Evolutionary conservation across 2,113 vertebrate species (phyloP).

Genomic region (Abramis brama): DNA sequence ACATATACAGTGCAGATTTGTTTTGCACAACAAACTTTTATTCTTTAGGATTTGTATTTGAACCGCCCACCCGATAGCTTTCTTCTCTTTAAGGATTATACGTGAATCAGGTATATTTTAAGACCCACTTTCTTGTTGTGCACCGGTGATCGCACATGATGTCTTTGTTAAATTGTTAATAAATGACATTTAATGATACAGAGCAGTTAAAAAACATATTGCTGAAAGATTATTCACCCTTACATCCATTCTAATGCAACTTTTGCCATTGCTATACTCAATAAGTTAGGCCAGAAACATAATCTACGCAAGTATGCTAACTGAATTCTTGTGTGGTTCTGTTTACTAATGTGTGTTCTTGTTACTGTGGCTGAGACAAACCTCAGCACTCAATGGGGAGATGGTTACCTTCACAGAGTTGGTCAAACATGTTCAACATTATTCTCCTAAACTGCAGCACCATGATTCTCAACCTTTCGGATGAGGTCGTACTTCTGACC

Average conservation of each 20-base stretch:
- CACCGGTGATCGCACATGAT: neutral
- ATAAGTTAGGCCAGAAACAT: neutral
- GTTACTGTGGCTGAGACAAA: neutral
- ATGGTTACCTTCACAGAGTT: neutral
- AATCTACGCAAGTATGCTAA: neutral
- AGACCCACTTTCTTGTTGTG: neutral
- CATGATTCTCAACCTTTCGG: no score
- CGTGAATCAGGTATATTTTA: neutral
- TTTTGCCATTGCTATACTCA: neutral
- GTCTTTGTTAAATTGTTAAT: neutral
- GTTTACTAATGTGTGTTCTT: neutral
- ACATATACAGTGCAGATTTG: slow-evolving; percentile 2
- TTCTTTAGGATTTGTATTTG: neutral
- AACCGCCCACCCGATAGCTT: neutral
- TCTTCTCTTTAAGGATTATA: neutral
- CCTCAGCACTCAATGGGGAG: neutral
- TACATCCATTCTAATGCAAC: neutral
- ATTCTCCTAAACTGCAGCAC: neutral
- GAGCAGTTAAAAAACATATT: slow-evolving; percentile 17
- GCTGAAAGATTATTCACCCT: slow-evolving; percentile 10
- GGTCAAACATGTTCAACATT: neutral
- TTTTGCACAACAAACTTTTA: neutral
- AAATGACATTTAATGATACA: neutral
- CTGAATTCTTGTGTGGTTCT: neutral
- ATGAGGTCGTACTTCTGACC: neutral